These are phyloP conservation scores for Toxotes lorentzi DNA, from an alignment of 2,797 vertebrate species.

Conservation along the genomic window DNA sequence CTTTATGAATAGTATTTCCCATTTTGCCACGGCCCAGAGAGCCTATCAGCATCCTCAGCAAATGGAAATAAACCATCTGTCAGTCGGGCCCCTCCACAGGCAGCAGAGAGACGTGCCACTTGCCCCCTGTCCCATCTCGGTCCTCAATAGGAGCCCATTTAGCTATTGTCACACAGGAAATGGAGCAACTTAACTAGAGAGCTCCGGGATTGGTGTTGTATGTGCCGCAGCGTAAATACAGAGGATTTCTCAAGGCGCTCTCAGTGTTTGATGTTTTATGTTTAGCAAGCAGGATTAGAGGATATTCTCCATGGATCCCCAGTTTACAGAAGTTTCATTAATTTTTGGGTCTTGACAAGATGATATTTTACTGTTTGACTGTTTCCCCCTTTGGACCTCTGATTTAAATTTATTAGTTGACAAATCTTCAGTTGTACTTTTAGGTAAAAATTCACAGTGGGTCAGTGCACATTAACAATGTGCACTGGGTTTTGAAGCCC, in stretches of 20 bases:
- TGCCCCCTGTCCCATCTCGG: slow-evolving; percentile 63
- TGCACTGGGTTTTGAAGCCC: not conserved
- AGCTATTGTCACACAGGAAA: slow-evolving; percentile 71
- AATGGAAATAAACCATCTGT: slow-evolving; percentile 76
- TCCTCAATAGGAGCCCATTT: slow-evolving; percentile 73
- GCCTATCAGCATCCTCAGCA: slow-evolving; percentile 65
- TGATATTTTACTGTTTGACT: slow-evolving; percentile 12
- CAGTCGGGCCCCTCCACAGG: slow-evolving; percentile 53
- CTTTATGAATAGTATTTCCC: slow-evolving; percentile 68
- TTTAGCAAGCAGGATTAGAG: slow-evolving; percentile 42
- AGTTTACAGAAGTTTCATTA: slow-evolving; percentile 31
- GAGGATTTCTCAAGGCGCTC: slow-evolving; percentile 43
- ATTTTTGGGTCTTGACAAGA: slow-evolving; percentile 15
- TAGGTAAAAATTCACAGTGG: slow-evolving; percentile 6
- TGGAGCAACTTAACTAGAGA: slow-evolving; percentile 74
- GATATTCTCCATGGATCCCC: slow-evolving; percentile 22
- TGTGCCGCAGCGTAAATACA: slow-evolving; percentile 52
- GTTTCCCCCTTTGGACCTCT: not conserved
- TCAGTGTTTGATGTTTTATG: slow-evolving; percentile 49
- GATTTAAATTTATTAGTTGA: not conserved
- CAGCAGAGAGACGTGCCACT: slow-evolving; percentile 49
- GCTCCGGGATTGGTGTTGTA: slow-evolving; percentile 53
- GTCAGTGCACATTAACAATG: no score
- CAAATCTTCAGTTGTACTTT: not conserved
- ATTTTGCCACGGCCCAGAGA: slow-evolving; percentile 50